phyloP scores from a whole-genome alignment of 2,797 vertebrate genomes.

The Oreortyx pictus region DNA sequence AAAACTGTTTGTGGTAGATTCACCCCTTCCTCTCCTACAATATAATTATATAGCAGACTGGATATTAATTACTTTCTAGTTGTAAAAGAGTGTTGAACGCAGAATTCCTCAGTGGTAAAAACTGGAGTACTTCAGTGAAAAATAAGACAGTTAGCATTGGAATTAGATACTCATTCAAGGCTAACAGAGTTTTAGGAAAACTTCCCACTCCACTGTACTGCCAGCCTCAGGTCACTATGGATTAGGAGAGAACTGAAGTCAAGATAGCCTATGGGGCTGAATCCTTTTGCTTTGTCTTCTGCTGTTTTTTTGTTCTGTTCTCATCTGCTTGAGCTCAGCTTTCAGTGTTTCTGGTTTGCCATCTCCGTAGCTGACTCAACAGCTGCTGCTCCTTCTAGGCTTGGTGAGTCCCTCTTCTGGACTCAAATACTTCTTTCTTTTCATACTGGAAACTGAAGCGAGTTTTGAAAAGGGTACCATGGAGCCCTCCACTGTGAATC shows the following conservation, averaged over 20 bases:
- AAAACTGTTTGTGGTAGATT: neutral
- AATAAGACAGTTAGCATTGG: neutral
- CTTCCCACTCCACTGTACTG: neutral
- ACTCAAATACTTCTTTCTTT: neutral
- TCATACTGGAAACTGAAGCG: neutral
- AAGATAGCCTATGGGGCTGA: neutral
- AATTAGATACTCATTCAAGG: neutral
- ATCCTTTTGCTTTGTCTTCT: neutral
- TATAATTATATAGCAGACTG: neutral
- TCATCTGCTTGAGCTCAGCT: constrained; percentile 8
- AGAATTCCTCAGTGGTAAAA: neutral
- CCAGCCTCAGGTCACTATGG: neutral
- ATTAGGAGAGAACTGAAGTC: neutral
- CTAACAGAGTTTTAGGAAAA: neutral
- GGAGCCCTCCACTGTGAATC: constrained; percentile 37
- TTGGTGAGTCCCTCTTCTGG: neutral
- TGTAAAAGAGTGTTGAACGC: neutral
- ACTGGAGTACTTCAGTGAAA: neutral
- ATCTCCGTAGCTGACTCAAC: constrained; percentile 8
- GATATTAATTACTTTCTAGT: neutral
- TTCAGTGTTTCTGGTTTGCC: constrained; percentile 2
- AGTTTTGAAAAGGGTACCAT: neutral
- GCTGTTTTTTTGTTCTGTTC: neutral
- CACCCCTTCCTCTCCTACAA: neutral
- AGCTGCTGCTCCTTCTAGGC: constrained; percentile 11